These are phyloP conservation scores for Nycticryphes semicollaris DNA, from an alignment of 2,113 vertebrate genomes.

Conservation along the genomic window DNA sequence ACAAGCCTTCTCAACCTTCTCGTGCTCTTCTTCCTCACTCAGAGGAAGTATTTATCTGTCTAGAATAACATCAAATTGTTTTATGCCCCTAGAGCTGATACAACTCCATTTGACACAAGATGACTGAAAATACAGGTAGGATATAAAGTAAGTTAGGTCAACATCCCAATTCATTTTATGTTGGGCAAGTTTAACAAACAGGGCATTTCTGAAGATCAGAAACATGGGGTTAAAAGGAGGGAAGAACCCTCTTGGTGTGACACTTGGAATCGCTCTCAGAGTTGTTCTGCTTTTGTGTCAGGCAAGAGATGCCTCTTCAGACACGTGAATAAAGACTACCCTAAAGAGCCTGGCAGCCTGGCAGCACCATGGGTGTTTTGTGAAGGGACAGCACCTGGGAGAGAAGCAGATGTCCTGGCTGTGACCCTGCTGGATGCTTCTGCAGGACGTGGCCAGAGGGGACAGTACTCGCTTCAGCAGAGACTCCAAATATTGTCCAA, in stretches of 20 bases:
- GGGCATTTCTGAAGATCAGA: not conserved
- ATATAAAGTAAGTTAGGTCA: not conserved
- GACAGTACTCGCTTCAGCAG: not conserved
- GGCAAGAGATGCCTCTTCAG: too few relatives aligned
- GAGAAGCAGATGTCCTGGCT: too few relatives aligned
- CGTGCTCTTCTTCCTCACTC: not conserved
- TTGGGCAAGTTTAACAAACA: not conserved
- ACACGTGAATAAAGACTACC: not conserved
- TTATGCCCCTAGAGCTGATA: not conserved
- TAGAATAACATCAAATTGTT: not conserved
- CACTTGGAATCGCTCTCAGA: not conserved
- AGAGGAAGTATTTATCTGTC: not conserved
- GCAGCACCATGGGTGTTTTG: not conserved
- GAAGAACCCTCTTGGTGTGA: not conserved
- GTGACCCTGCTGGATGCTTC: not conserved
- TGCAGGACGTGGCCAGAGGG: not conserved
- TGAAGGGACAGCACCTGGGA: not conserved
- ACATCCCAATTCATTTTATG: not conserved
- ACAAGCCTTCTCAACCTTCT: not conserved
- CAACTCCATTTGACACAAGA: not conserved
- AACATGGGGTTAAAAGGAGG: not conserved
- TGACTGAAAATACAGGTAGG: not conserved
- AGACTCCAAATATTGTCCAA: not conserved
- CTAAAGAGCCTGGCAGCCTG: not conserved
- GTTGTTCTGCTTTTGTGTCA: not conserved